Evolutionary conservation across 30 jellyfish, hydroid and myxozoan genomes (phyloP), one percentile per base, ranked within the genome.

Genomic region (Turritopsis dohrnii): DNA sequence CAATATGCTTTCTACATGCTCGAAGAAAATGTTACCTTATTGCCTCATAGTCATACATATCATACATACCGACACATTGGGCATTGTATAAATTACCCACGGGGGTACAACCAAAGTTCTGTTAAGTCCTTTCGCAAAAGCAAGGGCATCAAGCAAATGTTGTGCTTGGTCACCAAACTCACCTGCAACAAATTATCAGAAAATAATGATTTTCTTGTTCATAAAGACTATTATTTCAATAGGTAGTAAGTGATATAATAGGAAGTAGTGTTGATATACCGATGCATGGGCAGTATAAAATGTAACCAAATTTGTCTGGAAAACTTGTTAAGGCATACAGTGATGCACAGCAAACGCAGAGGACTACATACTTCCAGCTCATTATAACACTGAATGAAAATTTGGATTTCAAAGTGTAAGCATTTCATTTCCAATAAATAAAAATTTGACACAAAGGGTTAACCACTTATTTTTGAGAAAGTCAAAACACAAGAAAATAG

Each of bases 91-190:
- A 5, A 76, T 86, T 24, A 82, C 77, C 90, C 95, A 90, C 25
- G 95, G 97, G 26, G 97, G 97, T 28, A 90, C 54, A 26, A 86
- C 90, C 54, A 90, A 88, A 5, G 97, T 90, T 81, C 97, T 75
- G 76, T 90, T 86, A 17, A 90, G 81, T 65, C 88, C 95, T 90
- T 86, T 90, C 71, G 95, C 89, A 79, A 90, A 90, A 52, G 95
- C 97, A 52, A 90, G 84, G 21, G 97, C 71, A 21, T 93, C 93
- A 69, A 90, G 81, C 9, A 85, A 80, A 66, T 90, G 92, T 18
- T 85, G 95, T 21, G 97, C 95, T 72, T 90, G 97, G 84, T 90
- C 82, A 25, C 97, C 97, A 86, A 90, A 90, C n/a, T 93, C 74
- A 7, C 97, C 97, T 85, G 85, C 16, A 74, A 74, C 18, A 19